Conservation (phyloP, 2,113 vertebrate species). For the Tyrannus savana region DNA sequence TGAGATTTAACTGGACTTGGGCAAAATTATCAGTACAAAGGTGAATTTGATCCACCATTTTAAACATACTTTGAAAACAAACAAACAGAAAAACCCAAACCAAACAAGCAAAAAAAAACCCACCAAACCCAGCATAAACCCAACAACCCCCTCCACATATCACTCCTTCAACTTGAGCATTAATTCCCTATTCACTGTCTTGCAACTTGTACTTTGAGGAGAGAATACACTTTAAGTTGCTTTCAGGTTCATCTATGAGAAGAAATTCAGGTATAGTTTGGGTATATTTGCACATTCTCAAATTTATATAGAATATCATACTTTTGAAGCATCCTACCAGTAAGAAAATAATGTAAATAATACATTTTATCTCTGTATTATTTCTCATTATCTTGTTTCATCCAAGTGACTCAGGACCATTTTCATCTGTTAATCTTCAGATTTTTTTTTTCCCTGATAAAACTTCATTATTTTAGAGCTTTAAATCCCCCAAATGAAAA, state of each 20-base stretch:
- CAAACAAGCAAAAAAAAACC: not conserved
- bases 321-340: not conserved
- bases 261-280: not conserved
- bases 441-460: not conserved
- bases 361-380: not conserved
- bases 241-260: not conserved
- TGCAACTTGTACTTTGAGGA: not conserved
- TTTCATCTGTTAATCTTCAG: not conserved
- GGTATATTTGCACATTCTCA: not conserved
- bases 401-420: not conserved
- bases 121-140: not conserved
- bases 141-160: not conserved
- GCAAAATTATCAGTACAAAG: not conserved
- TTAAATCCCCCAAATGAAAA: slow-evolving; percentile 48
- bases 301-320: not conserved
- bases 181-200: not conserved
- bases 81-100: too few species aligned
- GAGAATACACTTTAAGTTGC: not conserved
- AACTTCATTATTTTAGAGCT: slow-evolving; percentile 36
- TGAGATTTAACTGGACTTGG: not conserved
- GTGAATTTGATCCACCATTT: not conserved
- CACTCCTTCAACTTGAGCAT: not conserved
- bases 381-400: not conserved
- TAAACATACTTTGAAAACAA: not conserved
- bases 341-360: not conserved